These are phyloP conservation scores for Lacerta bilineata DNA, from an alignment of 2,797 vertebrate genomes.

Conservation along the genomic window DNA sequence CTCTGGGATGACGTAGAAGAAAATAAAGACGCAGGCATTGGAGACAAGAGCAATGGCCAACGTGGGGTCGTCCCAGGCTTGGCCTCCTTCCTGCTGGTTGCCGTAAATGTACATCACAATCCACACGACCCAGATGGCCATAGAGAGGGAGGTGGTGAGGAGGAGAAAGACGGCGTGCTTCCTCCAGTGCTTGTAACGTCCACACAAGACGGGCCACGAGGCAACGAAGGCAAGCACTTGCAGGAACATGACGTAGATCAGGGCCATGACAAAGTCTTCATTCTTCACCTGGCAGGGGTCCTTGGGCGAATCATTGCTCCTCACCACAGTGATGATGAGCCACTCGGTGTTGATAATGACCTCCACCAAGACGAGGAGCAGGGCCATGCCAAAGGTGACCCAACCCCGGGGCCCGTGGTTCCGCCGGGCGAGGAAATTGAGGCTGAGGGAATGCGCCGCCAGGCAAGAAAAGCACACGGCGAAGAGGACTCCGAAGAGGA, in stretches of 20 bases:
- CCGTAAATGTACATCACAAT: conserved; percentile 92
- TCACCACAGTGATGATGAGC: conserved; percentile 91
- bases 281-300: conserved; percentile 86
- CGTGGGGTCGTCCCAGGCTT: conserved; percentile 91
- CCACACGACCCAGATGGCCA: conserved; percentile 93
- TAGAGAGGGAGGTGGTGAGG: conserved; percentile 80
- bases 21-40: conserved; percentile 89
- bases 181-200: conserved; percentile 85
- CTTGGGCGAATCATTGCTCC: conserved; percentile 41
- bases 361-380: conserved; percentile 88
- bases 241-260: conserved; percentile 93
- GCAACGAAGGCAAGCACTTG: conserved; percentile 81
- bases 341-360: conserved; percentile 95
- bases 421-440: conserved; percentile 85
- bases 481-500: conserved; percentile 94
- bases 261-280: conserved; percentile 91
- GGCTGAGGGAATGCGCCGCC: conserved; percentile 84
- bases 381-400: conserved; percentile 82
- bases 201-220: conserved; percentile 80
- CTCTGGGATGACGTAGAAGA: conserved; percentile 88
- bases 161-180: conserved; percentile 84
- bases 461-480: conserved; percentile 92
- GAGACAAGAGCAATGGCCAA: conserved; percentile 90
- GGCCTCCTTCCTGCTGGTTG: conserved; percentile 73
- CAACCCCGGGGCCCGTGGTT: conserved; percentile 82